A percentile compares a stretch with the other conserved stretches of the same genome.
phyloP scores from a whole-genome alignment of 2,888 invertebrate genomes.

The Acanthosepion esculentum region DNA sequence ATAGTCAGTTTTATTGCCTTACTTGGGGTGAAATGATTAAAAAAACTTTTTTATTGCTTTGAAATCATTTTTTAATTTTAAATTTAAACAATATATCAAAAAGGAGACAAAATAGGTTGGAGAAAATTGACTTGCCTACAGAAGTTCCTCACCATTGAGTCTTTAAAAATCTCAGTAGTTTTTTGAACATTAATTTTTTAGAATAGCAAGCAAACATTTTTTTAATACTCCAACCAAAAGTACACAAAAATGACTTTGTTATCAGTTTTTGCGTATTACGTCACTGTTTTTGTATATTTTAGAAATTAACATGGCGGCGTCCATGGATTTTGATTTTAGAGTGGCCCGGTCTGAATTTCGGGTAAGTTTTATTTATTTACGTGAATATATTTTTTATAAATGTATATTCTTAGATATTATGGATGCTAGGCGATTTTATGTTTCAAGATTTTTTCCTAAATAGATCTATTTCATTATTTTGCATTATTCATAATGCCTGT shows the following conservation, averaged over 20 bases:
- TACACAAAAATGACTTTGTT: not conserved
- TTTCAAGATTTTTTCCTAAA: not conserved
- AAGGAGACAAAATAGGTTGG: too few relatives aligned
- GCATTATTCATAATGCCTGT: not conserved
- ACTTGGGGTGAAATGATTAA: too few relatives aligned
- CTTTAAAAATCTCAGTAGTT: too few relatives aligned
- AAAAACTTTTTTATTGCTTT: too few relatives aligned
- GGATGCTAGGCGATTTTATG: not conserved
- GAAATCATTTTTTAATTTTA: too few relatives aligned
- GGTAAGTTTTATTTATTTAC: conserved; percentile 54
- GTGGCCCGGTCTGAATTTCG: conserved; percentile 61
- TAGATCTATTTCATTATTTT: not conserved
- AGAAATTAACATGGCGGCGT: conserved; percentile 62
- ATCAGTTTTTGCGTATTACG: not conserved
- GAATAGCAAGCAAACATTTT: too few relatives aligned
- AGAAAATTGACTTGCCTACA: too few relatives aligned
- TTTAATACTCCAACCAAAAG: too few relatives aligned
- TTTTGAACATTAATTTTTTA: too few relatives aligned
- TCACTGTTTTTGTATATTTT: not conserved
- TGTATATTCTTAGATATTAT: not conserved
- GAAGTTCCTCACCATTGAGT: too few relatives aligned
- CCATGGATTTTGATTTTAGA: conserved; percentile 64
- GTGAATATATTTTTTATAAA: not conserved
- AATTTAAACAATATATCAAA: too few relatives aligned
- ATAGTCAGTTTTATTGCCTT: too few relatives aligned